phyloP scores from a whole-genome alignment of 2,888 invertebrate species.

The Drosophila mayaguana region DNA sequence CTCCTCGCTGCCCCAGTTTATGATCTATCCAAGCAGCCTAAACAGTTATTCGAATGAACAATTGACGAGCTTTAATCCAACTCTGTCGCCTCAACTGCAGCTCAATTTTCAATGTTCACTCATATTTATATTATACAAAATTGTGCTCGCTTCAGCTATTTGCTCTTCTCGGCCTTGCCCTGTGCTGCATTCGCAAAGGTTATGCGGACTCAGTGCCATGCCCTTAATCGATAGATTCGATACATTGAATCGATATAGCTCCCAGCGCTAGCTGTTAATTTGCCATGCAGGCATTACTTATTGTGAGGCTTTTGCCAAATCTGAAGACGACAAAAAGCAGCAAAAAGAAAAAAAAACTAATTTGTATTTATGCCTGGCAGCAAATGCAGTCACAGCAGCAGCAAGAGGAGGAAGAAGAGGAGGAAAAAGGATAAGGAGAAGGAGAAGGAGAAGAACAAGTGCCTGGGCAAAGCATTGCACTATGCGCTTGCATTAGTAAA shows the following conservation, averaged over 20 bases:
- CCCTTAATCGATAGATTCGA: constrained; percentile 1
- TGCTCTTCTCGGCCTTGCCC: neutral
- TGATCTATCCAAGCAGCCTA: no score
- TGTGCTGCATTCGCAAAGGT: neutral
- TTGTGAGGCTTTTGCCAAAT: constrained; percentile 40
- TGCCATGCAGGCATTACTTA: constrained; percentile 30
- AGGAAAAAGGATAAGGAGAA: neutral
- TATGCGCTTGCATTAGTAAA: constrained; percentile 80
- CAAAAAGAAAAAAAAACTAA: constrained; percentile 53
- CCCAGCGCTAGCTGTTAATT: neutral
- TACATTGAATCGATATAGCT: constrained; percentile 16
- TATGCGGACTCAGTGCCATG: neutral
- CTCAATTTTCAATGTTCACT: neutral
- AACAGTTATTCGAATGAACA: neutral
- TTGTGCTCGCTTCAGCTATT: neutral
- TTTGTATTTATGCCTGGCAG: constrained; percentile 66
- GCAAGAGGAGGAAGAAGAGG: neutral
- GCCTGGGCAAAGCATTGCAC: constrained; percentile 45
- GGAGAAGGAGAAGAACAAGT: neutral
- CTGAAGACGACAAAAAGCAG: neutral
- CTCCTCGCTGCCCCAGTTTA: no score
- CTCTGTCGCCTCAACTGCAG: neutral
- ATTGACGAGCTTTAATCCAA: neutral
- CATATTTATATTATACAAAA: neutral
- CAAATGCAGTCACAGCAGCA: neutral